Percentiles rank a stretch among this genome's conserved stretches.
phyloP scores from a whole-genome alignment of 2,113 vertebrate genomes.

The Serinus canaria region DNA sequence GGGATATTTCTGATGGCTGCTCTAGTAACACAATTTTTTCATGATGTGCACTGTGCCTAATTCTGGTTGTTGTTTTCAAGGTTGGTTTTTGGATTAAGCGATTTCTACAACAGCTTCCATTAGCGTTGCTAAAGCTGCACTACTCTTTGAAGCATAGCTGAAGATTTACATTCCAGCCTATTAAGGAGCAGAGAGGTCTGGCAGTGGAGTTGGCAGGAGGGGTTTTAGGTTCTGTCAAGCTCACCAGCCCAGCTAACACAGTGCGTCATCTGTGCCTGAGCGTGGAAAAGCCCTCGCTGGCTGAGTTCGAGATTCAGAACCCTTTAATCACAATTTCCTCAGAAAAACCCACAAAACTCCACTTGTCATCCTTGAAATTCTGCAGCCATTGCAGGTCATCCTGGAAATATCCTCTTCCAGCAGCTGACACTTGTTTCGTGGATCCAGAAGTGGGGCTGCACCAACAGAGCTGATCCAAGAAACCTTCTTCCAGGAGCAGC shows the following conservation, averaged over 20 bases:
- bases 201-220: background rate
- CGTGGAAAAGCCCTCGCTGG: slow-evolving; percentile 13
- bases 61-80: background rate
- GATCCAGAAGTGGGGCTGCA: slow-evolving; percentile 31
- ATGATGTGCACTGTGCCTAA: background rate
- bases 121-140: background rate
- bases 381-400: slow-evolving; percentile 33
- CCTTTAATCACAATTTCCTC: background rate
- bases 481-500: slow-evolving; percentile 40
- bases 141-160: background rate
- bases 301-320: background rate
- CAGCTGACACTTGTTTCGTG: slow-evolving; percentile 48
- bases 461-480: slow-evolving; percentile 20
- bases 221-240: background rate
- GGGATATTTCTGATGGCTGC: background rate
- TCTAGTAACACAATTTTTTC: background rate
- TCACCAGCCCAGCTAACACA: background rate
- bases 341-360: background rate
- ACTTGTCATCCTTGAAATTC: slow-evolving; percentile 41
- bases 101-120: background rate
- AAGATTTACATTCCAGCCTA: background rate
- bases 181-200: slow-evolving; percentile 1
- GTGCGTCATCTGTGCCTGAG: background rate
- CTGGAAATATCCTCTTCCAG: slow-evolving; percentile 24
- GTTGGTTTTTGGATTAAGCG: background rate